phyloP scores from a whole-genome alignment of 30 jellyfish, hydroid and myxozoan genomes.

The Aurelia sp. region DNA sequence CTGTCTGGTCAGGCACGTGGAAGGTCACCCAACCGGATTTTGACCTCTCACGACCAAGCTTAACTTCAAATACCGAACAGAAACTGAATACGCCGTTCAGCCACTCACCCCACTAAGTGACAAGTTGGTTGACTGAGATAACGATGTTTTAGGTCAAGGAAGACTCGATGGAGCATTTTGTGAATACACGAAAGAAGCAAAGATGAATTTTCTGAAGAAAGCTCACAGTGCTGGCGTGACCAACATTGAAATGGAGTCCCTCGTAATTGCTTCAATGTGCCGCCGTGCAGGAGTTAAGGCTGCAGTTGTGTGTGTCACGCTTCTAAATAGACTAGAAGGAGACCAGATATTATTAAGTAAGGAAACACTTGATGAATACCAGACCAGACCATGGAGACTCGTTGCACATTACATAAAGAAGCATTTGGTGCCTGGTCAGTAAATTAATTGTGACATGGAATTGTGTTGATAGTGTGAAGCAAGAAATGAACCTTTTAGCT shows the following conservation, averaged over 20 bases:
- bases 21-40: no score
- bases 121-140: no score
- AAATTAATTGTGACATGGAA: no score
- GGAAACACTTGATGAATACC: constrained; percentile 69
- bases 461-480: no score
- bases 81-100: no score
- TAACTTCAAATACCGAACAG: no score
- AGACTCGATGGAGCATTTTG: constrained; percentile 98
- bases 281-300: constrained; percentile 93
- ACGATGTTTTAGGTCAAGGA: constrained; percentile 72
- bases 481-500: no score
- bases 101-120: no score
- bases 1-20: no score
- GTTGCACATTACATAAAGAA: constrained; percentile 74
- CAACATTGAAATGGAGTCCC: constrained; percentile 95
- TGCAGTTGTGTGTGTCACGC: constrained; percentile 79
- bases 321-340: constrained; percentile 71
- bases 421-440: not conserved
- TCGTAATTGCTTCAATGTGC: constrained; percentile 91
- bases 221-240: constrained; percentile 79
- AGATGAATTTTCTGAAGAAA: constrained; percentile 53
- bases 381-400: constrained; percentile 81
- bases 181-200: constrained; percentile 70
- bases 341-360: constrained; percentile 67
- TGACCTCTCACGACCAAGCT: no score